Base-by-base conservation (phyloP, 1,140 invertebrate genomes). In the Pseudobourletiella spinata region DNA sequence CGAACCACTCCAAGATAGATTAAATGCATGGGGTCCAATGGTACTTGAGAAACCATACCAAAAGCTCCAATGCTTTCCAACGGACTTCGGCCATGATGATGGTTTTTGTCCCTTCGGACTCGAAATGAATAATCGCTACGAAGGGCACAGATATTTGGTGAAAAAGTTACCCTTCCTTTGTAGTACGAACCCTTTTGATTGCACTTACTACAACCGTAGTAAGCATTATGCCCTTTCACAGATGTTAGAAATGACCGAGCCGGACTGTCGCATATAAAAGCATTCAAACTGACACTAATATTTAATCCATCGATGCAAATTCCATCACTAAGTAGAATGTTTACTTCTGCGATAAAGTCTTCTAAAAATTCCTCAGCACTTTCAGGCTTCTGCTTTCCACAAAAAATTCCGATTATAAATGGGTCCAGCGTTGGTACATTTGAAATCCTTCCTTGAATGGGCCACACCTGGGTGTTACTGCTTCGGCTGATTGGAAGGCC, bases 1-100 rank as follows among this genome's bases (percentile, higher is more conserved):
- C 54, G 46, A 3, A 65, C 50, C 8, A 72, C 65, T 26, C 71
- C 71, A n/a, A 71, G 43, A 55, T 68, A 72, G 14, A 73, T 54
- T 24, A 68, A 57, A 55, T 71, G 70, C 63, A 70, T 68, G 46
- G 67, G 70, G 28, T 71, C 69, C 0, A 70, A 22, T 1, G 70
- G 61, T 60, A 74, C 70, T 20, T 63, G 48, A 50, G 44, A 55
- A n/a, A 70, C 61, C 43, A 72, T 28, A 8, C 62, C 67, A 28
- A 73, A 20, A 42, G 43, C 22, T 20, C 69, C 24, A 20, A 62
- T 16, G 14, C 24, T 56, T 18, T 14, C 8, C 25, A 71, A 52
- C 24, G 50, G 28, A 35, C 54, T 32, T 16, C 4, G 2, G 11
- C 24, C 43, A 11, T 18, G 2, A 30, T 71, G 70, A 59, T 71